Conservation (phyloP, 2,113 vertebrate species). For the Sebastes fasciatus region DNA sequence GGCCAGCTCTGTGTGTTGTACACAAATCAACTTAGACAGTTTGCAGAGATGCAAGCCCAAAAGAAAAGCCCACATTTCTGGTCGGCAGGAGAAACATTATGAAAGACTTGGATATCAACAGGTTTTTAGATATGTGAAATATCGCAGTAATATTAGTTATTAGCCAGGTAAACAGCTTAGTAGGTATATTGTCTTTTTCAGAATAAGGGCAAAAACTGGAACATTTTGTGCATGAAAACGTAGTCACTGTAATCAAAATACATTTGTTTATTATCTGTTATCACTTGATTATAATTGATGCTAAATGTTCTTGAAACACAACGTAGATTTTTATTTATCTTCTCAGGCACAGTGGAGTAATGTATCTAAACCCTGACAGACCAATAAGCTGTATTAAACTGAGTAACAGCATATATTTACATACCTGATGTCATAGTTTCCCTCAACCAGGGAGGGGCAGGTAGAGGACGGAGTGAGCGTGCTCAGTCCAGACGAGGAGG, state of each 20-base stretch:
- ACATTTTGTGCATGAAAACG: neutral
- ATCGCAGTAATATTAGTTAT: too few species aligned
- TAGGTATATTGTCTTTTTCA: too few species aligned
- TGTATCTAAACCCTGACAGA: neutral
- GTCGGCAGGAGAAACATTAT: too few species aligned
- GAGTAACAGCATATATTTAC: conserved; percentile 2
- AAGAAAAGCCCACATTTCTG: too few species aligned
- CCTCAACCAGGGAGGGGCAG: conserved; percentile 95
- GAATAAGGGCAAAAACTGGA: too few species aligned
- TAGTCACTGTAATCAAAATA: neutral
- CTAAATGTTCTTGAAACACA: neutral
- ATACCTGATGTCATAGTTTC: conserved; percentile 92
- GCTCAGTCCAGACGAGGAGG: conserved; percentile 88
- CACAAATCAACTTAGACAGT: too few species aligned
- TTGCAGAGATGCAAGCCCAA: too few species aligned
- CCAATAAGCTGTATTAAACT: neutral
- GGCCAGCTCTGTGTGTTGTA: too few species aligned
- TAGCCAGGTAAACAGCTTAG: too few species aligned
- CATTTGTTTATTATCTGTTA: neutral
- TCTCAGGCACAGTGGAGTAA: neutral
- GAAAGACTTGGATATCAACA: too few species aligned
- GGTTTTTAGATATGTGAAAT: too few species aligned
- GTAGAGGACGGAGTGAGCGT: conserved; percentile 96
- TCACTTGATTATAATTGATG: neutral
- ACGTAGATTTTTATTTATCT: neutral